These are phyloP conservation scores for Oreohelix idahoensis DNA, from an alignment of 1,140 invertebrate species.

Conservation along the genomic window DNA sequence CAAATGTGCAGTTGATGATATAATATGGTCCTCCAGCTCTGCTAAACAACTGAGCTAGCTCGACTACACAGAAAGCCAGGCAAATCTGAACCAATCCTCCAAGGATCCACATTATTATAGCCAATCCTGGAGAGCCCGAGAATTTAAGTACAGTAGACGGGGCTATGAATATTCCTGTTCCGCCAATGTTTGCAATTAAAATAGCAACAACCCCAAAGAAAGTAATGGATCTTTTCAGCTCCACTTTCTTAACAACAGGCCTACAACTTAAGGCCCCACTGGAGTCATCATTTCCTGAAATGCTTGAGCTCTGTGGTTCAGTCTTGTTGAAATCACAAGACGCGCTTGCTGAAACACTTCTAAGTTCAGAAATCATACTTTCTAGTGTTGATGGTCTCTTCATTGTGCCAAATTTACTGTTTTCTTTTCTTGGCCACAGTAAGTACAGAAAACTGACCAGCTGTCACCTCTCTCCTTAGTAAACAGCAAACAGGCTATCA, in stretches of 20 bases:
- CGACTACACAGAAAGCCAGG: constrained; percentile 90
- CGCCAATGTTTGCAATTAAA: constrained; percentile 50
- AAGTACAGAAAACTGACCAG: background rate
- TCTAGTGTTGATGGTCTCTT: background rate
- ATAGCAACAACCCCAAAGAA: constrained; percentile 42
- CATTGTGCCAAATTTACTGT: background rate
- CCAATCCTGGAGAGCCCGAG: constrained; percentile 50
- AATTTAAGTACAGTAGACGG: constrained; percentile 48
- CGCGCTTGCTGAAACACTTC: background rate
- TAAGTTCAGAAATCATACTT: background rate
- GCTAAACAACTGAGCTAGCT: constrained; percentile 91
- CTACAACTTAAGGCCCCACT: background rate
- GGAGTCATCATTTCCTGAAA: background rate
- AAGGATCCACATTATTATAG: constrained; percentile 50
- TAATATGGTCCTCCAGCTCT: constrained; percentile 97
- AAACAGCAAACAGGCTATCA: no score
- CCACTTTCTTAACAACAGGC: constrained; percentile 23
- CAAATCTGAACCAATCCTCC: constrained; percentile 50
- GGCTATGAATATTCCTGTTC: constrained; percentile 51
- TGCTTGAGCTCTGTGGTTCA: background rate
- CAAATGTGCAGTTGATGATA: constrained; percentile 92
- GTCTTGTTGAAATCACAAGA: background rate
- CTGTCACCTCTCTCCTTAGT: no score
- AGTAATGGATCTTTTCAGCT: constrained; percentile 40
- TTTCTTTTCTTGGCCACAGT: background rate